Evolutionary conservation across 1,140 invertebrate species (phyloP).

Genomic region (Bicyclus anynana): DNA sequence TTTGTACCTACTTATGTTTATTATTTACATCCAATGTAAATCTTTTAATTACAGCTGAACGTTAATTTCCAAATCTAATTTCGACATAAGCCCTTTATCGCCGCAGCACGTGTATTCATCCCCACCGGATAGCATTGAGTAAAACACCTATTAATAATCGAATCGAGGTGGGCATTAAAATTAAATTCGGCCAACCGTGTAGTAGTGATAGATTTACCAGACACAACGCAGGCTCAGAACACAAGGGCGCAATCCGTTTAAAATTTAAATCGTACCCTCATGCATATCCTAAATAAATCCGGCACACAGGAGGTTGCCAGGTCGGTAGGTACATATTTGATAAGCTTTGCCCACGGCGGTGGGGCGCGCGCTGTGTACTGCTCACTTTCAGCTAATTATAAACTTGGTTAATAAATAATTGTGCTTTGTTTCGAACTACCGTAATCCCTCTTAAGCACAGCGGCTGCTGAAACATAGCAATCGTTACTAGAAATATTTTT

Average conservation of each 20-base stretch:
- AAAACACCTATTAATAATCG: constrained; percentile 56
- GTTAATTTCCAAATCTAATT: constrained; percentile 21
- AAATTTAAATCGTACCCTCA: constrained; percentile 76
- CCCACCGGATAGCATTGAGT: constrained; percentile 38
- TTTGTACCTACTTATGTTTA: constrained; percentile 15
- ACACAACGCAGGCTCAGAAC: constrained; percentile 59
- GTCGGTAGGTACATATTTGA: constrained; percentile 76
- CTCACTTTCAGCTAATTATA: constrained; percentile 69
- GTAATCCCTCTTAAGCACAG: background rate
- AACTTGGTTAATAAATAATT: constrained; percentile 41
- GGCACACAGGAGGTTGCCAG: constrained; percentile 54
- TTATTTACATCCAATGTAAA: background rate
- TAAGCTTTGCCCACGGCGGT: constrained; percentile 57
- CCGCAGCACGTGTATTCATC: constrained; percentile 28
- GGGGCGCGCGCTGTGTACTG: constrained; percentile 34
- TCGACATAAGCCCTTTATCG: constrained; percentile 38
- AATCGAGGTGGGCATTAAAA: constrained; percentile 46
- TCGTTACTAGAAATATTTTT: too few species aligned
- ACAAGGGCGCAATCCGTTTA: constrained; percentile 75
- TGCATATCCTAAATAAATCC: constrained; percentile 77
- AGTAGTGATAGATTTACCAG: constrained; percentile 71
- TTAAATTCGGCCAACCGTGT: constrained; percentile 44
- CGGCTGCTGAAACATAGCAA: too few species aligned
- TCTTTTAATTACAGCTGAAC: constrained; percentile 5
- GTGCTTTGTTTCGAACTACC: constrained; percentile 19